These are phyloP conservation scores for Zelostemma sp. DNA, from an alignment of 1,140 invertebrate genomes.

Conservation along the genomic window DNA sequence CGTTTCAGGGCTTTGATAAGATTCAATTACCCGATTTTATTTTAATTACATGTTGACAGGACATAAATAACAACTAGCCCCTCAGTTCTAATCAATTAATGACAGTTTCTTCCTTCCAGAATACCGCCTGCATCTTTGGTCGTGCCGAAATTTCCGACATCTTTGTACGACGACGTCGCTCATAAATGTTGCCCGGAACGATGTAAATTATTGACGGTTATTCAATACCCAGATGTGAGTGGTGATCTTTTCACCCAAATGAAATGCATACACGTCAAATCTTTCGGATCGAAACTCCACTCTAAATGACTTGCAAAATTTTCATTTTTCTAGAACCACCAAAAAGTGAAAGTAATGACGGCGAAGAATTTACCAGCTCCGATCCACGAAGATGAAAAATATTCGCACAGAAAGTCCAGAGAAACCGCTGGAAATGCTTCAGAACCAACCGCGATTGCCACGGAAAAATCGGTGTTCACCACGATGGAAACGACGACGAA, in stretches of 20 bases:
- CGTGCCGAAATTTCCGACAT: conserved; percentile 33
- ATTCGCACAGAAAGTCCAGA: background rate
- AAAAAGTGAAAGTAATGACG: background rate
- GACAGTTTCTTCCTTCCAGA: conserved; percentile 22
- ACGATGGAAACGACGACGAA: background rate
- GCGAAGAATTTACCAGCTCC: background rate
- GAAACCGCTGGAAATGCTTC: background rate
- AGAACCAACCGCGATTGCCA: background rate
- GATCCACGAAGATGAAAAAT: background rate
- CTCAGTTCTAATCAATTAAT: conserved; percentile 1
- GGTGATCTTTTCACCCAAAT: background rate
- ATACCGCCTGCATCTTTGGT: conserved; percentile 9
- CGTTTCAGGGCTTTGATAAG: conserved; percentile 6
- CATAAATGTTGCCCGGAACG: conserved; percentile 41
- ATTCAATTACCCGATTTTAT: conserved; percentile 2
- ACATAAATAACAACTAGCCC: background rate
- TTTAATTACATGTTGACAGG: background rate
- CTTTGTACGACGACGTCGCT: conserved; percentile 30
- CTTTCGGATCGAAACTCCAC: too few species aligned
- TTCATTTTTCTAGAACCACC: too few species aligned
- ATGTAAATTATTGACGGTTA: conserved; percentile 42
- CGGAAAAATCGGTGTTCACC: background rate
- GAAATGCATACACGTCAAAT: too few species aligned
- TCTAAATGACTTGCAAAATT: too few species aligned
- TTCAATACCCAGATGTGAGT: conserved; percentile 33